Evolutionary conservation across 1,140 invertebrate genomes (phyloP).

Genomic region (Acromyrmex heyeri): DNA sequence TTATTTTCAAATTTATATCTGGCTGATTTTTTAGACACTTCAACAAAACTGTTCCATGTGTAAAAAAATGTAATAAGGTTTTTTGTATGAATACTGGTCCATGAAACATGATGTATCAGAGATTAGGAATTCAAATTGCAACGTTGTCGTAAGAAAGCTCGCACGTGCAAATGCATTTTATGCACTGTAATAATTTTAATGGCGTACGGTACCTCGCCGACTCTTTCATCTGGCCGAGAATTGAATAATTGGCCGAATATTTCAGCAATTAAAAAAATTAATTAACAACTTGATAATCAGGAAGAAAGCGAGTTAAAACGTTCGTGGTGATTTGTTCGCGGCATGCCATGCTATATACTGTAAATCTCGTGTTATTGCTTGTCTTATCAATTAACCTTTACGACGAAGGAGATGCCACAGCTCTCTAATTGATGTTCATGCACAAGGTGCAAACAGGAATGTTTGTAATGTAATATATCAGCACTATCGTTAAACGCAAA

Average conservation of each 20-base stretch:
- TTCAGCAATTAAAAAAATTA: conserved; percentile 25
- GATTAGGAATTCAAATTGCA: too few relatives aligned
- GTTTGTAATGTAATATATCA: background rate
- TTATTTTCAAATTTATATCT: too few relatives aligned
- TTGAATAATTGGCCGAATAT: conserved; percentile 25
- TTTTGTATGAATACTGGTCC: background rate
- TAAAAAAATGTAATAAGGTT: background rate
- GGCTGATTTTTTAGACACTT: too few relatives aligned
- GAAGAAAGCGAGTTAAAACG: background rate
- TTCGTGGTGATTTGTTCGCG: background rate
- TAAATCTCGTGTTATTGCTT: background rate
- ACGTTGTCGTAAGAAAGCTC: background rate
- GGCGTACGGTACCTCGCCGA: background rate
- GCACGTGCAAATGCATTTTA: background rate
- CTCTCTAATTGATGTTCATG: background rate
- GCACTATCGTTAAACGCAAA: background rate
- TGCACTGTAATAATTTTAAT: conserved; percentile 13
- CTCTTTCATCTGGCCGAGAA: background rate
- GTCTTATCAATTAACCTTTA: conserved; percentile 27
- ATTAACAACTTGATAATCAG: conserved; percentile 22
- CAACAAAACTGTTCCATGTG: too few relatives aligned
- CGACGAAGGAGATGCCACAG: background rate
- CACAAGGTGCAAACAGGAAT: conserved; percentile 15
- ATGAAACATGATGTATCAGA: background rate
- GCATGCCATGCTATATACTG: background rate